Conservation (phyloP, 2,113 vertebrate species). For the Spheniscus mendiculus region DNA sequence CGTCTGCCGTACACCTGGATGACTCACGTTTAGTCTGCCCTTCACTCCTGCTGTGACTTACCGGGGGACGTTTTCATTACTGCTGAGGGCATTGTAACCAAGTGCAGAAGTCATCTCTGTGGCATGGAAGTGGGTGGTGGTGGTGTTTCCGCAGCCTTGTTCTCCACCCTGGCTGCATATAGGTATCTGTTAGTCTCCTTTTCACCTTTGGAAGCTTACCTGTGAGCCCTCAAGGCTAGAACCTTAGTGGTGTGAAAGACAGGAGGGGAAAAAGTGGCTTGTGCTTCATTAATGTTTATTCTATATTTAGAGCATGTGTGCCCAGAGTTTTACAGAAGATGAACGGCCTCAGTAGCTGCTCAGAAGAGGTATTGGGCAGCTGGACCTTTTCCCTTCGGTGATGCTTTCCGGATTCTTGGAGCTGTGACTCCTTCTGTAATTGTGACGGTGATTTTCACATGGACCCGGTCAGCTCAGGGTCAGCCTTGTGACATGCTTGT, state of each 20-base stretch:
- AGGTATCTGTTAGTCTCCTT: neutral
- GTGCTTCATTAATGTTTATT: neutral
- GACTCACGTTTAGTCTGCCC: neutral
- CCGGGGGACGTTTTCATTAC: neutral
- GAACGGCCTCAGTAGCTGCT: neutral
- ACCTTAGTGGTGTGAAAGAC: neutral
- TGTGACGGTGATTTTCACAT: neutral
- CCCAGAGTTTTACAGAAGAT: neutral
- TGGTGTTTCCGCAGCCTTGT: neutral
- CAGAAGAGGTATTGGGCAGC: neutral
- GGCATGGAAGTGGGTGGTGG: neutral
- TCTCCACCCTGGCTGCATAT: neutral
- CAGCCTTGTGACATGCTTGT: neutral
- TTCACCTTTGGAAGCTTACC: slow-evolving; percentile 16
- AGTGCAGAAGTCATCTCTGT: neutral
- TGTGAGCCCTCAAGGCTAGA: neutral
- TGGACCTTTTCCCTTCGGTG: neutral
- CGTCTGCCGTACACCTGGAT: neutral
- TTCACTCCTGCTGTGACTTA: neutral
- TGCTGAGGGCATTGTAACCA: neutral
- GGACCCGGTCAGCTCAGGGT: neutral
- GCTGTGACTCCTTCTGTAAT: neutral
- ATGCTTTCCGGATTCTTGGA: neutral
- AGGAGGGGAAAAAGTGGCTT: neutral
- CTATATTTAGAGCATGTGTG: neutral